phyloP scores from a whole-genome alignment of 2,888 invertebrate species.

The Priapulus caudatus region DNA sequence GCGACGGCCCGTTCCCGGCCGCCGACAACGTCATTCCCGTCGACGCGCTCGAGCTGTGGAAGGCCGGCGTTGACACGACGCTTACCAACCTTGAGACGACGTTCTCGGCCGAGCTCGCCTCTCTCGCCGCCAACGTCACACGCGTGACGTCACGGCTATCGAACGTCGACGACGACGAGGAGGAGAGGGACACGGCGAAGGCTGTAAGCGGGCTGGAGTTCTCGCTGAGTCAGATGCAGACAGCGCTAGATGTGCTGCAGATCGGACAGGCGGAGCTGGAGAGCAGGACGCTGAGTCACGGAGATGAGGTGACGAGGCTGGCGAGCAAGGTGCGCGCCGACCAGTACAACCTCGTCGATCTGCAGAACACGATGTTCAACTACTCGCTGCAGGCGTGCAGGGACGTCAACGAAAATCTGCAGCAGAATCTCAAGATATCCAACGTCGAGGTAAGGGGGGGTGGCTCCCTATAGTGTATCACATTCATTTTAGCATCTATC shows the following conservation, averaged over 20 bases:
- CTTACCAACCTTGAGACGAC: too few relatives aligned
- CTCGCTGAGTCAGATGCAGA: conserved; percentile 11
- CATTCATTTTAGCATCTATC: too few relatives aligned
- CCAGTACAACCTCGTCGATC: not conserved
- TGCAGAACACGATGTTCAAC: not conserved
- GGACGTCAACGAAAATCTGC: not conserved
- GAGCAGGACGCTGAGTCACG: conserved; percentile 24
- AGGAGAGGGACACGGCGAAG: conserved; percentile 12
- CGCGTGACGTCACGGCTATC: too few relatives aligned
- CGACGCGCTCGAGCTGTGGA: too few relatives aligned
- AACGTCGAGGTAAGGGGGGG: too few relatives aligned
- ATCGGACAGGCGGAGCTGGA: conserved; percentile 23
- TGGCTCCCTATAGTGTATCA: too few relatives aligned
- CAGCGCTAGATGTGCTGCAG: conserved; percentile 19
- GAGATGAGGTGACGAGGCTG: conserved; percentile 21
- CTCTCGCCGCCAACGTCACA: too few relatives aligned
- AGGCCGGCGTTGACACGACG: too few relatives aligned
- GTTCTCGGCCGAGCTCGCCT: too few relatives aligned
- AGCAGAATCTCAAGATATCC: not conserved
- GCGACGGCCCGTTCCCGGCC: too few relatives aligned
- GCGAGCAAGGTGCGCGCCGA: conserved; percentile 20
- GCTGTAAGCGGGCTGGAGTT: too few relatives aligned
- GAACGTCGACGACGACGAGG: conserved; percentile 20
- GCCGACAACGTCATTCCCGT: too few relatives aligned
- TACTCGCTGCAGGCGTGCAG: not conserved